A percentile compares a stretch with the other conserved stretches of the same genome.
phyloP scores from a whole-genome alignment of 1,140 invertebrate species.

The Geopemphigus sp. region DNA sequence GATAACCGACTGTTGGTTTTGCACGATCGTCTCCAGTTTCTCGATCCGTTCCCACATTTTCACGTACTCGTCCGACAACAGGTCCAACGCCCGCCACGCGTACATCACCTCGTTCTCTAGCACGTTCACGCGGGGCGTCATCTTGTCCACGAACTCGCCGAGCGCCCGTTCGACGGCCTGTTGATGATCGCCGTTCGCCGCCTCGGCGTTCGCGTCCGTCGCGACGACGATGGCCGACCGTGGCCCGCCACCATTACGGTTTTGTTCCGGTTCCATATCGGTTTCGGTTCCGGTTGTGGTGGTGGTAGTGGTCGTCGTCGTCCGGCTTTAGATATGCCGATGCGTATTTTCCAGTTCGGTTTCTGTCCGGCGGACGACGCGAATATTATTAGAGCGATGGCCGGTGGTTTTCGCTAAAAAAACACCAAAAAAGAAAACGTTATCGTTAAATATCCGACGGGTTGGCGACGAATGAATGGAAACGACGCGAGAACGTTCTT shows the following conservation, averaged over 20 bases:
- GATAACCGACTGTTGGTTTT: constrained; percentile 89
- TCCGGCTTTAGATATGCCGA: too few species aligned
- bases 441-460: too few species aligned
- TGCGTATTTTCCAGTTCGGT: too few species aligned
- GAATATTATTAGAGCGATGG: too few species aligned
- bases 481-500: too few species aligned
- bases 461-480: too few species aligned
- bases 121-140: constrained; percentile 17
- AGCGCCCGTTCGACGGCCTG: constrained; percentile 13
- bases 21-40: constrained; percentile 82
- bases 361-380: too few species aligned
- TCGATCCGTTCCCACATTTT: constrained; percentile 92
- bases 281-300: background rate
- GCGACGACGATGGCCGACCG: too few species aligned
- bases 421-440: too few species aligned
- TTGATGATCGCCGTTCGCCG: background rate
- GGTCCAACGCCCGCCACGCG: constrained; percentile 85
- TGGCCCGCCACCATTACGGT: constrained; percentile 14
- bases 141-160: constrained; percentile 28
- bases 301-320: too few species aligned
- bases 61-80: constrained; percentile 87
- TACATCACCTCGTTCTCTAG: constrained; percentile 54
- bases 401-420: too few species aligned
- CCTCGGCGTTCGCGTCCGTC: background rate
- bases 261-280: constrained; percentile 30